These are phyloP conservation scores for Percopsis transmontana DNA, from an alignment of 2,113 vertebrate genomes.

Conservation along the genomic window DNA sequence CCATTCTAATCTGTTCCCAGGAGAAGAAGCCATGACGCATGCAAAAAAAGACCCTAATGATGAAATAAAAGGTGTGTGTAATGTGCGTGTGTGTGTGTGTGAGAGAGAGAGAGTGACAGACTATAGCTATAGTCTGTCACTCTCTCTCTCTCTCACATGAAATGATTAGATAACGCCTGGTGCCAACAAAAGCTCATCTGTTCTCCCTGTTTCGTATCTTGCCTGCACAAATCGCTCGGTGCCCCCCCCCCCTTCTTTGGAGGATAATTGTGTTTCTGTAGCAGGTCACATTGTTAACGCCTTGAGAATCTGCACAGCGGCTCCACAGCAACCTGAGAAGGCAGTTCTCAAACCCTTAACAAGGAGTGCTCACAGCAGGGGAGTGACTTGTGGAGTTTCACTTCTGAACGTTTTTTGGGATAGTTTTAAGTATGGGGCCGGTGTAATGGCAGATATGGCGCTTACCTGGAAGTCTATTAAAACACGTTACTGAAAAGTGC, in stretches of 20 bases:
- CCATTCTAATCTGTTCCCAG: conserved; percentile 37
- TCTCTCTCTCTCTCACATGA: no score
- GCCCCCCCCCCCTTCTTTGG: conserved; percentile 5
- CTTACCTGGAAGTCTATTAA: no score
- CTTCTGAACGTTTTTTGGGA: no score
- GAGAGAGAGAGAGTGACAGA: not conserved
- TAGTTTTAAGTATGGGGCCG: no score
- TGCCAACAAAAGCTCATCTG: conserved; percentile 48
- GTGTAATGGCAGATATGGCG: no score
- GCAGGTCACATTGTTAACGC: conserved; percentile 51
- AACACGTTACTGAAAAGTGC: no score
- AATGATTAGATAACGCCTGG: conserved; percentile 48
- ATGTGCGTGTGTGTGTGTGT: conserved; percentile 1
- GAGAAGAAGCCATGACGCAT: conserved; percentile 59
- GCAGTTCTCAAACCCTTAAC: not conserved
- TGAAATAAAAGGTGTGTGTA: conserved; percentile 25
- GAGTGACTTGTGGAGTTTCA: no score
- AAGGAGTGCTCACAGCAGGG: no score
- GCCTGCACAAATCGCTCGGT: conserved; percentile 19
- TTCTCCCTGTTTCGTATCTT: conserved; percentile 32
- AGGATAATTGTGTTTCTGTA: conserved; percentile 32
- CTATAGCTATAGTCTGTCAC: conserved; percentile 19
- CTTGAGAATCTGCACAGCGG: conserved; percentile 15
- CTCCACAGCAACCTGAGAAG: not conserved
- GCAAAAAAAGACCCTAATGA: conserved; percentile 42